Conservation (phyloP, 1,140 invertebrate species). For the Drosophila albomicans region DNA sequence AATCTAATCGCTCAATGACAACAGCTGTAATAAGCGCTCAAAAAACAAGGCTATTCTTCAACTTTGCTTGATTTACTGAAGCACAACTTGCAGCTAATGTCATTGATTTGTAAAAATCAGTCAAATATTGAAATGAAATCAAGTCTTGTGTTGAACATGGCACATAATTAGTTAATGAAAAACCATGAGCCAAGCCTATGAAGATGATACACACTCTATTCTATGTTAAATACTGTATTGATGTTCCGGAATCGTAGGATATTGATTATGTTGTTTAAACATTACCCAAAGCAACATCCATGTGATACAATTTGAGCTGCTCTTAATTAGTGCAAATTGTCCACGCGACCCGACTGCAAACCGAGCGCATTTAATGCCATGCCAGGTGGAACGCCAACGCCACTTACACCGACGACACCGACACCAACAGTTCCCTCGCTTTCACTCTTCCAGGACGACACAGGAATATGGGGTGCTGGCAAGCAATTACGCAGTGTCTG, state of each 20-base stretch:
- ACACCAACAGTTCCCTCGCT: constrained; percentile 68
- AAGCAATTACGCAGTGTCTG: constrained; percentile 93
- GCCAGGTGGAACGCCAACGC: constrained; percentile 58
- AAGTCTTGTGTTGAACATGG: constrained; percentile 76
- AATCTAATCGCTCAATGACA: constrained; percentile 41
- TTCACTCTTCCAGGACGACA: constrained; percentile 95
- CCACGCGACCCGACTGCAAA: constrained; percentile 59
- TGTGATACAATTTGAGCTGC: constrained; percentile 16
- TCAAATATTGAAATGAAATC: constrained; percentile 72
- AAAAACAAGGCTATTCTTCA: background rate
- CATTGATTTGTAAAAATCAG: constrained; percentile 60
- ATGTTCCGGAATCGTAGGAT: constrained; percentile 38
- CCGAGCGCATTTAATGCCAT: constrained; percentile 57
- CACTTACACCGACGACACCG: constrained; percentile 45
- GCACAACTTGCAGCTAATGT: constrained; percentile 17
- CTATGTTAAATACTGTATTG: constrained; percentile 61
- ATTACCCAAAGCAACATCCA: constrained; percentile 33
- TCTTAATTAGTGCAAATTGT: constrained; percentile 61
- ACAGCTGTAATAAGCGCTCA: background rate
- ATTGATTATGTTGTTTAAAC: constrained; percentile 11
- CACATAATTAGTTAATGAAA: constrained; percentile 72
- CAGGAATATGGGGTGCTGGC: constrained; percentile 93
- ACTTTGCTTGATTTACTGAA: background rate
- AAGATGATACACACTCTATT: constrained; percentile 53
- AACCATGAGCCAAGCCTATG: constrained; percentile 71